phyloP scores from a whole-genome alignment of 2,113 vertebrate species.

The Sporophila hypoxantha region DNA sequence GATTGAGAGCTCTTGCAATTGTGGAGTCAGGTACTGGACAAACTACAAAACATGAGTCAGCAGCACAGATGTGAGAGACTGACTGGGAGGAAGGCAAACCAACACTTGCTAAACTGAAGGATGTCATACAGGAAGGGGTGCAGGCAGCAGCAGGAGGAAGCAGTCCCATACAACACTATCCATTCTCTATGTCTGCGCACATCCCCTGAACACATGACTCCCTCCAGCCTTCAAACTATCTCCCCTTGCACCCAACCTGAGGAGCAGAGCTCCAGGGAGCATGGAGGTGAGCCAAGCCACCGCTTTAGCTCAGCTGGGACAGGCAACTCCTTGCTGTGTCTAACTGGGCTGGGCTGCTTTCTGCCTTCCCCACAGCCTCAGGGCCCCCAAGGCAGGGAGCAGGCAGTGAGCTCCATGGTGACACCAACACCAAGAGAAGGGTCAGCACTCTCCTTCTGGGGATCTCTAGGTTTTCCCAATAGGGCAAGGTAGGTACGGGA shows the following conservation, averaged over 20 bases:
- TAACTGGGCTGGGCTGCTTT: background rate
- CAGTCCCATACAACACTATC: background rate
- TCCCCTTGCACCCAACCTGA: accelerated
- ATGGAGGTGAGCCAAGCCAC: accelerated
- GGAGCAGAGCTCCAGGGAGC: background rate
- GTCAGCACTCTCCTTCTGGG: background rate
- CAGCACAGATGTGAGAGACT: background rate
- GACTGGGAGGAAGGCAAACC: background rate
- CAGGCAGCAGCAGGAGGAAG: background rate
- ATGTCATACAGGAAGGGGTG: accelerated
- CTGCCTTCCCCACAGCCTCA: background rate
- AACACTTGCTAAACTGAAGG: background rate
- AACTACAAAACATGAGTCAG: background rate
- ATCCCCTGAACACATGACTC: accelerated
- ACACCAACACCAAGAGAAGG: background rate
- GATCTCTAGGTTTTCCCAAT: background rate
- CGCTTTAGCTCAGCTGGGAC: background rate
- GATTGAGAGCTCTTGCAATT: background rate
- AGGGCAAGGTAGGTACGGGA: accelerated
- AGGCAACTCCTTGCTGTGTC: background rate
- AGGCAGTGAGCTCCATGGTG: accelerated
- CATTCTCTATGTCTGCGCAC: background rate
- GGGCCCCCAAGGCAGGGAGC: background rate
- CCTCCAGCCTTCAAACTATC: background rate
- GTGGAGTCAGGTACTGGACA: background rate